A percentile compares a stretch with the other conserved stretches of the same genome.
Conservation (phyloP, 2,113 vertebrate species). For the Choloepus hoffmanni region DNA sequence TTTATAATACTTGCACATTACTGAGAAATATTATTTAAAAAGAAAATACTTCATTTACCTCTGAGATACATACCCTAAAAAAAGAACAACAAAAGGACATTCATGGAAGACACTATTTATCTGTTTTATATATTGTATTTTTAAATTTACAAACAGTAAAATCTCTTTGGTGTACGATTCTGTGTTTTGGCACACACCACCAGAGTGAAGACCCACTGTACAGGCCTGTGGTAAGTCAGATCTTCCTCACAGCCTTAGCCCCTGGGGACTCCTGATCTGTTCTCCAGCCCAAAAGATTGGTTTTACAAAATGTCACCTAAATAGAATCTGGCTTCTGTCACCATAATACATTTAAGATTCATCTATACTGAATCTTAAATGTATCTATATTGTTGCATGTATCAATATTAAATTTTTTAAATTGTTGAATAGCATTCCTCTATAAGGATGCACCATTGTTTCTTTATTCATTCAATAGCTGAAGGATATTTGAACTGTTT, state of each 20-base stretch:
- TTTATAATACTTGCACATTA: constrained; percentile 4
- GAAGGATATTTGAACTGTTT: neutral
- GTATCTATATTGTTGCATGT: neutral
- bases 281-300: neutral
- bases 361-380: neutral
- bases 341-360: neutral
- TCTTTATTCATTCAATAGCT: neutral
- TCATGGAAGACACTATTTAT: neutral
- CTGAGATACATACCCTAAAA: constrained; percentile 28
- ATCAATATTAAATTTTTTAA: neutral
- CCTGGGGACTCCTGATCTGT: neutral
- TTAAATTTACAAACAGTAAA: neutral
- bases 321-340: neutral
- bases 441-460: neutral
- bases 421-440: neutral
- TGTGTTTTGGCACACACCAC: neutral
- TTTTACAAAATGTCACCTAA: neutral
- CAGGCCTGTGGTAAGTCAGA: neutral
- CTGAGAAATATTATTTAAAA: constrained; percentile 13
- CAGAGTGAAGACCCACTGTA: neutral
- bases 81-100: neutral
- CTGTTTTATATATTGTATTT: neutral
- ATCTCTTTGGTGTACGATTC: neutral
- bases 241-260: neutral
- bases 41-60: neutral